Evolutionary conservation across 2,888 invertebrate species (phyloP).

Genomic region (Drosophila nr. fundita): DNA sequence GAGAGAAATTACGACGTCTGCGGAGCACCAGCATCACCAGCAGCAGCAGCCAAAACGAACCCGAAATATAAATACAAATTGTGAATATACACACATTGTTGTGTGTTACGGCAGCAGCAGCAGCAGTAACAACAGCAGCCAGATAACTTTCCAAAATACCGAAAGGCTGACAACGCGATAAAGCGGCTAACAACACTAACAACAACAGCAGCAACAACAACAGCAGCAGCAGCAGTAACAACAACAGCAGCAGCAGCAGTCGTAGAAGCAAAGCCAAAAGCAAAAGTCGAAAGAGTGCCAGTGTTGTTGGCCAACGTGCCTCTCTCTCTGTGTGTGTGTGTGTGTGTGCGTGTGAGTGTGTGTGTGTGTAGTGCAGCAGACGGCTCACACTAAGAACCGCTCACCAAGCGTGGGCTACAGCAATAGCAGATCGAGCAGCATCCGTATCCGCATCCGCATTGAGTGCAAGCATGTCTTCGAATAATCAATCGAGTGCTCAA

Average conservation of each 20-base stretch:
- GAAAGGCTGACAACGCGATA: slow-evolving; percentile 55
- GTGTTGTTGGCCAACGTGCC: slow-evolving; percentile 50
- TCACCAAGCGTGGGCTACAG: slow-evolving; percentile 43
- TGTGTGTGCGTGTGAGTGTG: slow-evolving; percentile 15
- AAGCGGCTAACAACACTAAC: slow-evolving; percentile 55
- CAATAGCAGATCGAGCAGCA: slow-evolving; percentile 11
- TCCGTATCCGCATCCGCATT: not conserved
- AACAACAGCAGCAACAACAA: slow-evolving; percentile 18
- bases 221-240: slow-evolving; percentile 37
- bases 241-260: slow-evolving; percentile 26
- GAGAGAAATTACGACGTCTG: slow-evolving; percentile 77
- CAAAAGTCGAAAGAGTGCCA: slow-evolving; percentile 42
- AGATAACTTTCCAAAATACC: slow-evolving; percentile 30
- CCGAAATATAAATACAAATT: slow-evolving; percentile 55
- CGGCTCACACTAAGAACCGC: slow-evolving; percentile 20
- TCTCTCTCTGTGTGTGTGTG: slow-evolving; percentile 9
- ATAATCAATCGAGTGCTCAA: slow-evolving; percentile 81
- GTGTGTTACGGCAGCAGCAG: slow-evolving; percentile 54
- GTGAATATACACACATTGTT: slow-evolving; percentile 46
- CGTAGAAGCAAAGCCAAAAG: slow-evolving; percentile 13
- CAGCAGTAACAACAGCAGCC: slow-evolving; percentile 25
- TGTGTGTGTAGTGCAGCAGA: slow-evolving; percentile 16
- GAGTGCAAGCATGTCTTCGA: slow-evolving; percentile 81
- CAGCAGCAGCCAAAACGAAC: slow-evolving; percentile 52
- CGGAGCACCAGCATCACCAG: slow-evolving; percentile 34